A percentile compares a stretch with the other conserved stretches of the same genome.
These are phyloP conservation scores for Rotaria socialis DNA, from an alignment of 2,888 invertebrate genomes.

Conservation along the genomic window DNA sequence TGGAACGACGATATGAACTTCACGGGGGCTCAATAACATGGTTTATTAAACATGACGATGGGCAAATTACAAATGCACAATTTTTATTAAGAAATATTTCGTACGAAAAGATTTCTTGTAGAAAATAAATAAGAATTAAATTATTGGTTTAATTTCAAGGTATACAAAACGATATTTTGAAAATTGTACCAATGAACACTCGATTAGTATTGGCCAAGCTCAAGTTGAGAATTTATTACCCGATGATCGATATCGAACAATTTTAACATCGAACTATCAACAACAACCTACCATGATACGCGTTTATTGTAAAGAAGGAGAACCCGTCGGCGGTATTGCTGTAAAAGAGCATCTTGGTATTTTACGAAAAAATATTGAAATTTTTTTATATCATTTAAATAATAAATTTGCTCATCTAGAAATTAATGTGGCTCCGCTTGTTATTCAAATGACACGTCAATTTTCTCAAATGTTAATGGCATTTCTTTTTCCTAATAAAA, in stretches of 20 bases:
- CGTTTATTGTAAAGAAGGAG: slow-evolving; percentile 45
- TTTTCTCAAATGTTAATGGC: slow-evolving; percentile 94
- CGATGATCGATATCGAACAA: slow-evolving; percentile 1
- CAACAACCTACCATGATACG: slow-evolving; percentile 37
- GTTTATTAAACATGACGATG: slow-evolving; percentile 33
- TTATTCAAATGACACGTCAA: slow-evolving; percentile 78
- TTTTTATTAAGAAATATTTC: slow-evolving; percentile 17
- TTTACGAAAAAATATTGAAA: neutral
- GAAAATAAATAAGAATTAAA: too few relatives aligned
- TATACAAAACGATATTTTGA: slow-evolving; percentile 4
- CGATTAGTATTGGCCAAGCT: neutral
- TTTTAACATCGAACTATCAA: neutral
- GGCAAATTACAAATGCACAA: slow-evolving; percentile 35
- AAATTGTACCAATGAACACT: slow-evolving; percentile 10
- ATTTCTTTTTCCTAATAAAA: slow-evolving; percentile 74
- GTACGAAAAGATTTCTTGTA: neutral
- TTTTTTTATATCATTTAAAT: too few relatives aligned
- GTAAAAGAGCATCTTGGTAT: slow-evolving; percentile 77
- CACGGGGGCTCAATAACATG: slow-evolving; percentile 29
- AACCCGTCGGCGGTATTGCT: slow-evolving; percentile 88
- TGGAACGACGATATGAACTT: slow-evolving; percentile 28
- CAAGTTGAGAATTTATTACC: slow-evolving; percentile 17
- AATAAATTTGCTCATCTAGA: slow-evolving; percentile 67
- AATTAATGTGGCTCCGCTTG: slow-evolving; percentile 90
- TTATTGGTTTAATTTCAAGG: neutral